These are phyloP conservation scores for Odontomachus brunneus DNA, from an alignment of 1,140 invertebrate species.

Conservation along the genomic window DNA sequence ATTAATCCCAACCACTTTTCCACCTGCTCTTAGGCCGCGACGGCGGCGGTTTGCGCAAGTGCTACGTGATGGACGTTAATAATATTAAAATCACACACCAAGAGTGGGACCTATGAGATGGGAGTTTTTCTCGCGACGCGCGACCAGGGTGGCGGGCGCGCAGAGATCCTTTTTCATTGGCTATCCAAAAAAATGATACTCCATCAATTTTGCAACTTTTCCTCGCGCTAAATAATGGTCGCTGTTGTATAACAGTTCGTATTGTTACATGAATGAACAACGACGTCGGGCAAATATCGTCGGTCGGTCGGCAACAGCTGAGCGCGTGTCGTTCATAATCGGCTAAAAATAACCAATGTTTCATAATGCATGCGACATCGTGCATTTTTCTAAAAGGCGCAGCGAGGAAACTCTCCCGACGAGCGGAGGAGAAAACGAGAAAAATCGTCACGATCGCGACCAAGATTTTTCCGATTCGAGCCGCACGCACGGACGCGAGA, in stretches of 20 bases:
- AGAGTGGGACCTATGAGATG: not conserved
- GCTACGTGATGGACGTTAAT: conserved; percentile 37
- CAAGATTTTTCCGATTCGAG: conserved; percentile 61
- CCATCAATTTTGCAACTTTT: not conserved
- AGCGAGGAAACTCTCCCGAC: not conserved
- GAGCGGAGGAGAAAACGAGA: conserved; percentile 4
- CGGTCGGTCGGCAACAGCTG: not conserved
- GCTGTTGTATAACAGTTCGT: not conserved
- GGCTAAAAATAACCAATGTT: conserved; percentile 27
- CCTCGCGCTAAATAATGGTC: not conserved
- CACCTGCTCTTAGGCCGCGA: conserved; percentile 33
- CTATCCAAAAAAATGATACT: conserved; percentile 8
- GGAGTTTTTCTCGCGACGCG: not conserved
- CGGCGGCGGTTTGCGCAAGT: conserved; percentile 23
- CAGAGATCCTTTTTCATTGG: not conserved
- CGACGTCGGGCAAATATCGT: not conserved
- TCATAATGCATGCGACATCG: not conserved
- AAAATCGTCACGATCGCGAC: conserved; percentile 31
- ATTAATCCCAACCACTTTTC: conserved; percentile 50
- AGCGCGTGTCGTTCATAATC: not conserved
- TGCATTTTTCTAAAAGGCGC: conserved; percentile 19
- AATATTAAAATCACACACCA: conserved; percentile 66
- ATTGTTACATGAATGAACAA: conserved; percentile 30
- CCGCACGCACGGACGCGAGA: conserved; percentile 58
- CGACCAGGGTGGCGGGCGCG: not conserved